phyloP scores from a whole-genome alignment of 2,113 vertebrate species.

The Phylloscopus whistleri region DNA sequence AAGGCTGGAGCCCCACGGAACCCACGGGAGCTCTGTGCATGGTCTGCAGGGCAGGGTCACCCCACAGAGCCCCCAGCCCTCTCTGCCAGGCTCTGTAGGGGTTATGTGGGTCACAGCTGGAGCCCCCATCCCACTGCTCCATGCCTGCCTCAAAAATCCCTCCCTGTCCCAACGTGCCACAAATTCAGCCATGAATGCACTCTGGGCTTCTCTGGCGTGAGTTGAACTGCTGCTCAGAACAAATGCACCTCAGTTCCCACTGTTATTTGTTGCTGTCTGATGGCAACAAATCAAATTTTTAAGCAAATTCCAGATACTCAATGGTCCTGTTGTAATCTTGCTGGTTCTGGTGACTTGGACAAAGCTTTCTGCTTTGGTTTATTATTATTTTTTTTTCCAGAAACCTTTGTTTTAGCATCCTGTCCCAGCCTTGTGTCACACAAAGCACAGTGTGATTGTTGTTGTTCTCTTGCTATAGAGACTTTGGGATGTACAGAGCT shows the following conservation, averaged over 20 bases:
- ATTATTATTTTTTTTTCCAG: background rate
- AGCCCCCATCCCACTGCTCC: background rate
- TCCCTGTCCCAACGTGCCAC: accelerated
- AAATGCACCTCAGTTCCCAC: background rate
- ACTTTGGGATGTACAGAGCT: background rate
- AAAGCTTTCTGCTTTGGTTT: background rate
- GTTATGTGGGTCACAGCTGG: background rate
- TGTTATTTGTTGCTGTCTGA: background rate
- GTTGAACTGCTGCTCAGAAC: background rate
- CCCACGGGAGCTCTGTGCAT: accelerated
- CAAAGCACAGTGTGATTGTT: background rate
- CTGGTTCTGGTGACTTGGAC: background rate
- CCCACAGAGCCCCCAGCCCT: background rate
- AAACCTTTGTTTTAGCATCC: background rate
- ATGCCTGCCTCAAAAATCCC: background rate
- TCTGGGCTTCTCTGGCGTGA: accelerated
- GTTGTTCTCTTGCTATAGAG: background rate
- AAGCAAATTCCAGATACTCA: background rate
- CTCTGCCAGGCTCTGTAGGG: accelerated
- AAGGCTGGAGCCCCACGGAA: background rate
- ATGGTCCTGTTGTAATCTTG: background rate
- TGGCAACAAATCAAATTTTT: background rate
- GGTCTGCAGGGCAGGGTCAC: background rate
- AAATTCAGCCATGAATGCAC: background rate
- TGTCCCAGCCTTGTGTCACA: background rate